Conservation (phyloP, 2,113 vertebrate species). For the Nansenia antarctica region DNA sequence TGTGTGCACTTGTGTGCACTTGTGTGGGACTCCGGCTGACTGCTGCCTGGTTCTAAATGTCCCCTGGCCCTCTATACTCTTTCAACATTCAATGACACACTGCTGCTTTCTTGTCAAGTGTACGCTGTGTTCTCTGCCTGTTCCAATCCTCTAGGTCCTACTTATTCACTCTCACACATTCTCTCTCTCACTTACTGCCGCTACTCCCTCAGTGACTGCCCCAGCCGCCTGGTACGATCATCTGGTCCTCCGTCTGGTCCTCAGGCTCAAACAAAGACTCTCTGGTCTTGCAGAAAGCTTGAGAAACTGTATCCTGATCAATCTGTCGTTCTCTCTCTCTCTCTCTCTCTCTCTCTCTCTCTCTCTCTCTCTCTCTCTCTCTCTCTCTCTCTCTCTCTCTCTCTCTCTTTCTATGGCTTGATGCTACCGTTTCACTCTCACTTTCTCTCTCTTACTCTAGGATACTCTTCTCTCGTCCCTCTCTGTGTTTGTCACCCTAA, state of each 20-base stretch:
- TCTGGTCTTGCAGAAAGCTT: no score
- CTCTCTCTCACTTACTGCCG: constrained; percentile 31
- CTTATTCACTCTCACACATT: constrained; percentile 13
- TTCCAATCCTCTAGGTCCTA: not conserved
- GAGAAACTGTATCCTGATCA: no score
- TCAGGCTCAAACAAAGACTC: no score
- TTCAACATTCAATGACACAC: no score
- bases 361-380: not conserved
- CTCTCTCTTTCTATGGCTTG: not conserved
- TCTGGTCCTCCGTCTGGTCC: no score
- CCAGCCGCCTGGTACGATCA: not conserved
- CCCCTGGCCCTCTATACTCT: no score
- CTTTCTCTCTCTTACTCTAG: not conserved
- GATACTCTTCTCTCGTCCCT: not conserved
- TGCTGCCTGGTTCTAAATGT: no score
- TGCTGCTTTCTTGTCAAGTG: no score
- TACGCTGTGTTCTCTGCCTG: no score
- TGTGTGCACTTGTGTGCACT: not conserved
- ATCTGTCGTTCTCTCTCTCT: not conserved
- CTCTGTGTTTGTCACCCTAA: not conserved
- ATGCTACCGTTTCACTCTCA: no score
- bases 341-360: not conserved
- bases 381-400: no score
- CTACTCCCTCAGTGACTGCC: constrained; percentile 2
- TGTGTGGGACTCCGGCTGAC: not conserved